Percentiles rank a stretch among this genome's conserved stretches.
phyloP scores from a whole-genome alignment of 2,113 vertebrate genomes.

The Antechinus stuartii region DNA sequence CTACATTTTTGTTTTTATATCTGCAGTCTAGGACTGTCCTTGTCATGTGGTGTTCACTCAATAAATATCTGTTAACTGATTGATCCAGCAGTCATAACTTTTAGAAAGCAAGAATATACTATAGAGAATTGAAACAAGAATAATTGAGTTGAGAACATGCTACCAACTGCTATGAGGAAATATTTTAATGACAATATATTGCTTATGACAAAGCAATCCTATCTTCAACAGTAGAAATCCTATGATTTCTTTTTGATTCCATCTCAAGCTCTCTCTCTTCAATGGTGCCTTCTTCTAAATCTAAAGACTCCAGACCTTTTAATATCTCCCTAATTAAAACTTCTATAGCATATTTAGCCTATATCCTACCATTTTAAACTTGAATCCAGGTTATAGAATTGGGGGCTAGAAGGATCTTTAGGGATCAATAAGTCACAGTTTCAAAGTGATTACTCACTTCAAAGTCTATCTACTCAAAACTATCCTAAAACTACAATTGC shows the following conservation, averaged over 20 bases:
- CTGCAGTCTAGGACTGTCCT: not conserved
- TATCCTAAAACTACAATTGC: not conserved
- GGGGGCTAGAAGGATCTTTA: not conserved
- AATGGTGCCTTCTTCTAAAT: not conserved
- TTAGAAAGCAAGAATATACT: constrained; percentile 13
- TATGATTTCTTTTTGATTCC: not conserved
- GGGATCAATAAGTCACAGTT: not conserved
- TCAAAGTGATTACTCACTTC: not conserved
- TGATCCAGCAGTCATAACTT: not conserved
- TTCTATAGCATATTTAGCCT: constrained; percentile 1
- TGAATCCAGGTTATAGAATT: not conserved
- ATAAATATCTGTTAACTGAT: not conserved
- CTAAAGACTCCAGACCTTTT: not conserved
- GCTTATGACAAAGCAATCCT: not conserved
- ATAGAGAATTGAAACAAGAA: not conserved
- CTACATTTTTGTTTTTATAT: not conserved
- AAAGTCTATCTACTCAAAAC: not conserved
- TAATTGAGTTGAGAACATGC: not conserved
- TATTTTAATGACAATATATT: not conserved
- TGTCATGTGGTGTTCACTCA: not conserved
- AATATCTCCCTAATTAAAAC: constrained; percentile 1
- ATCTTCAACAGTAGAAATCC: not conserved
- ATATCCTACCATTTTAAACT: not conserved
- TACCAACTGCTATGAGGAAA: not conserved
- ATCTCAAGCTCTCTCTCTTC: not conserved